Percentiles rank a stretch among this genome's conserved stretches.
phyloP scores from a whole-genome alignment of 2,888 invertebrate species.

The Platerodrilus igneus region DNA sequence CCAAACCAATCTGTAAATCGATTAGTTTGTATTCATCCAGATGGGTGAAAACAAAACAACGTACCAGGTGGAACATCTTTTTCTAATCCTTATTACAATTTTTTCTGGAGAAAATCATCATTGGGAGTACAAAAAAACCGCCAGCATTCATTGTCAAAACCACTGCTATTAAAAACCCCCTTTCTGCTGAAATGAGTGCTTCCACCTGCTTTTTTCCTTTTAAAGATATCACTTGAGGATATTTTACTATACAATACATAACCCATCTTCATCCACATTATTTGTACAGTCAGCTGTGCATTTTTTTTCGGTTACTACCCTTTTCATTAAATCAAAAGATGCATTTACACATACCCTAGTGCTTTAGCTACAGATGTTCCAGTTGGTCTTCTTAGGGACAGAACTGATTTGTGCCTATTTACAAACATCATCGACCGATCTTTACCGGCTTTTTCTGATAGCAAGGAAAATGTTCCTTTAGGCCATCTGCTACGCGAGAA shows the following conservation, averaged over 20 bases:
- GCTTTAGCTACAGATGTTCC: no score
- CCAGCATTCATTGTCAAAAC: constrained; percentile 12
- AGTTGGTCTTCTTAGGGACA: no score
- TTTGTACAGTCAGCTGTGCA: constrained; percentile 26
- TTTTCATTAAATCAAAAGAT: background rate
- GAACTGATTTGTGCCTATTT: no score
- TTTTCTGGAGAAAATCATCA: constrained; percentile 9
- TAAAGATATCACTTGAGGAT: constrained; percentile 29
- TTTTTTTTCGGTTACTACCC: background rate
- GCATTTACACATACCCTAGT: no score
- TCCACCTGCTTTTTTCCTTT: no score
- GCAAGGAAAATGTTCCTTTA: no score
- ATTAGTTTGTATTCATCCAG: constrained; percentile 32
- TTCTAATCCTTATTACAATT: no score
- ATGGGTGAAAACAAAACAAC: constrained; percentile 20
- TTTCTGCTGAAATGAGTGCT: no score
- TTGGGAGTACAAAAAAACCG: constrained; percentile 8
- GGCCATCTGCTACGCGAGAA: no score
- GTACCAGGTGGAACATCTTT: constrained; percentile 4
- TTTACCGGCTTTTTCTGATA: no score
- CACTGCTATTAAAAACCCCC: no score
- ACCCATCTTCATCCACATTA: constrained; percentile 37
- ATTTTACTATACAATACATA: constrained; percentile 32
- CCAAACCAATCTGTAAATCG: constrained; percentile 31
- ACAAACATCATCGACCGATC: no score